Evolutionary conservation across 2,797 vertebrate species (phyloP).

Genomic region (Xiphophorus birchmanni): DNA sequence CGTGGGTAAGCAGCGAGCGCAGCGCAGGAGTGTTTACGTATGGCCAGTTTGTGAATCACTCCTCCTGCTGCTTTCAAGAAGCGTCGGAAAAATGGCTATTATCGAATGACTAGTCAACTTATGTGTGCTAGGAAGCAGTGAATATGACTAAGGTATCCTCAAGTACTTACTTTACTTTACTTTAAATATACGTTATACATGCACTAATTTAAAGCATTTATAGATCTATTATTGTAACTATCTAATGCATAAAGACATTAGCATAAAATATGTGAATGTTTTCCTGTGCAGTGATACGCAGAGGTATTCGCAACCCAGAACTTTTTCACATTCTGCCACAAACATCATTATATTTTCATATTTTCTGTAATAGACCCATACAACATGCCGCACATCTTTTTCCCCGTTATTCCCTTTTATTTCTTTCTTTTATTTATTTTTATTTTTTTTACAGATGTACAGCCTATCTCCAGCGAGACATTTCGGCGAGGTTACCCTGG

Average conservation of each 20-base stretch:
- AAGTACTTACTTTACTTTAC: not conserved
- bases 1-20: conserved; percentile 70
- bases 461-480: too few relatives aligned
- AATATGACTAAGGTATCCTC: not conserved
- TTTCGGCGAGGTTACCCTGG: too few relatives aligned
- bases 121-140: not conserved
- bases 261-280: not conserved
- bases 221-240: not conserved
- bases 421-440: too few relatives aligned
- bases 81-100: conserved; percentile 1
- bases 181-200: not conserved
- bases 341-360: not conserved
- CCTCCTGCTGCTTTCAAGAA: conserved; percentile 40
- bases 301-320: not conserved
- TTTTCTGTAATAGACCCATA: not conserved
- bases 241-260: not conserved
- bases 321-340: not conserved
- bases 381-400: not conserved
- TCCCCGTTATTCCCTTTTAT: too few relatives aligned
- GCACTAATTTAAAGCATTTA: not conserved
- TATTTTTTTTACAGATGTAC: too few relatives aligned
- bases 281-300: not conserved
- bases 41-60: conserved; percentile 52
- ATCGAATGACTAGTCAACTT: not conserved
- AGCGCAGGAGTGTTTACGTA: conserved; percentile 69